Evolutionary conservation across 2,888 invertebrate species (phyloP), one percentile per base, ranked within the genome.

Genomic region (Thecocarcelia acutangulata): DNA sequence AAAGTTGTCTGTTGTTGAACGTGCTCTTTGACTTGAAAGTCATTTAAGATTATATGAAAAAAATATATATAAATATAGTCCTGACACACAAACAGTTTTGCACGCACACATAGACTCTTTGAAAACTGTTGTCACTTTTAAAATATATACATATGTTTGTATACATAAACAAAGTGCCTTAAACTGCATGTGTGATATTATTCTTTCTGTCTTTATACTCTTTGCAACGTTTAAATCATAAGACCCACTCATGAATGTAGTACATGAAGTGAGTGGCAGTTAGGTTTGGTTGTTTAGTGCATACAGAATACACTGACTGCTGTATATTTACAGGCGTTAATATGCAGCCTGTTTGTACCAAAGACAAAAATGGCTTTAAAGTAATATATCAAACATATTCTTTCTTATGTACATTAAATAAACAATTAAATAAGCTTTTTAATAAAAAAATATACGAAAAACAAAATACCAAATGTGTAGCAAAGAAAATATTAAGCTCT

Each of bases 261-360:
- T 50, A 54, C 42, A 59, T 69, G 52, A 21, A 33, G 33, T 61
- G 66, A 59, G 50, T 54, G 78, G 80, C 69, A 68, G 76, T 66
- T 75, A 70, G 40, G 76, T 69, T 74, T 77, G 33, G 83, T 80
- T 84, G 68, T 52, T 80, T 73, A 84, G 77, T 52, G 56, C 44
- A 61, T 68, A 46, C 61, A 52, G 58, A 84, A 74, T 85, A 84
- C 84, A 48, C 61, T 59, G 66, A 83, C 79, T 85, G 85, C 85
- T 85, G 85, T 84, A 85, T 84, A 85, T 83, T 83, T 83, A 70
- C 70, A 85, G 84, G 80, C 76, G 70, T 72, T 50, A 63, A 56
- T 28, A 19, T 56, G 4, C 8, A 46, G 15, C 15, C 46, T 15
- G 24, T 40, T 50, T 50, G 5, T 13, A n/a, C 33, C 24, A 8